Conservation (phyloP, 2,797 vertebrate species). For the Chloroceryle amazona region DNA sequence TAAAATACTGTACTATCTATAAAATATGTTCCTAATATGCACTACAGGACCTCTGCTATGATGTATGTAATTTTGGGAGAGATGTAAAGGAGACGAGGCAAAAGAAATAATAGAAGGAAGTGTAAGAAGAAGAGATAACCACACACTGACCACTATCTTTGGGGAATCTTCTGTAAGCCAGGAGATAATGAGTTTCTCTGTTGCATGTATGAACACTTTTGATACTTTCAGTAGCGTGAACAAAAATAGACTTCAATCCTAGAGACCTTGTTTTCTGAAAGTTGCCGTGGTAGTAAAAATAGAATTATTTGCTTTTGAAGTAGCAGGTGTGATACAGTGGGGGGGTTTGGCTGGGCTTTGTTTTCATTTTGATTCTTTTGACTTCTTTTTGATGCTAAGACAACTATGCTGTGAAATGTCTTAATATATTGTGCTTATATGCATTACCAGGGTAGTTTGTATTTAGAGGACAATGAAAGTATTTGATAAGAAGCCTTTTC, state of each 20-base stretch:
- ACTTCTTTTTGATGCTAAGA: neutral
- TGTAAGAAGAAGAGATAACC: neutral
- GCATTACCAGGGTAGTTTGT: neutral
- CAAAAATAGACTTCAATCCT: neutral
- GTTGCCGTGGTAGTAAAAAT: neutral
- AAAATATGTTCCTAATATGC: neutral
- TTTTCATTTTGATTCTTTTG: neutral
- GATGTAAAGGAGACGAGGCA: neutral
- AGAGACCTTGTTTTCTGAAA: neutral
- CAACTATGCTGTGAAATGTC: neutral
- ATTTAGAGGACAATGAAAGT: neutral
- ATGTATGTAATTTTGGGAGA: neutral
- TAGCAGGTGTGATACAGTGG: neutral
- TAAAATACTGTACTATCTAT: neutral
- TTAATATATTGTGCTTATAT: neutral
- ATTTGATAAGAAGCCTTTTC: neutral
- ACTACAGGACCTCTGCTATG: neutral
- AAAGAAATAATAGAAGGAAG: neutral
- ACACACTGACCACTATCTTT: neutral
- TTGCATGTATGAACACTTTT: neutral
- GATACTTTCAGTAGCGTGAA: neutral
- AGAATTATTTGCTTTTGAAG: neutral
- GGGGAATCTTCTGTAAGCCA: neutral
- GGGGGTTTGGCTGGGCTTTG: neutral
- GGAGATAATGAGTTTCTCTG: neutral